Evolutionary conservation across 2,113 vertebrate genomes (phyloP).

Genomic region (Columba livia): DNA sequence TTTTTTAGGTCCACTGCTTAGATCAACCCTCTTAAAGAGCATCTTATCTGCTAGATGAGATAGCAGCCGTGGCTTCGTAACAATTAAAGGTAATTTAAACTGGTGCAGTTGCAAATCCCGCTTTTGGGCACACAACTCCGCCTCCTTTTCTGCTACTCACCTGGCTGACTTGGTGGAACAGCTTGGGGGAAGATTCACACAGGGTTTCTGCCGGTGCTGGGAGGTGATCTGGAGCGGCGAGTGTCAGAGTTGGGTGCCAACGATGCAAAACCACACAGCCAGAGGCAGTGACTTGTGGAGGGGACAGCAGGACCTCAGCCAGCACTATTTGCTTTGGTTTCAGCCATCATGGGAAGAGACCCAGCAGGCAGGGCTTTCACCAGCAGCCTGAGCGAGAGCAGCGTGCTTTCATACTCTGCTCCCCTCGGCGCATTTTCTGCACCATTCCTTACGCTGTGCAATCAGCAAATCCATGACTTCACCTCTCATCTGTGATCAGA

Average conservation of each 20-base stretch:
- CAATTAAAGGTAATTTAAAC: neutral
- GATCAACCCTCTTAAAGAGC: neutral
- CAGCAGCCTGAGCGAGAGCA: neutral
- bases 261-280: neutral
- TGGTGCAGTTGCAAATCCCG: neutral
- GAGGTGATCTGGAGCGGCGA: neutral
- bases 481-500: neutral
- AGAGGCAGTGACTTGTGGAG: neutral
- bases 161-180: neutral
- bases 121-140: neutral
- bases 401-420: neutral
- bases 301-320: neutral
- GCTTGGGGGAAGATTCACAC: neutral
- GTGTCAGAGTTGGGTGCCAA: accelerated
- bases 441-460: neutral
- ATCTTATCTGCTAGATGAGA: neutral
- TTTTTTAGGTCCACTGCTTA: neutral
- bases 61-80: neutral
- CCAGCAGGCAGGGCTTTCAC: neutral
- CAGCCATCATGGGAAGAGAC: neutral
- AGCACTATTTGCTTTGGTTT: neutral
- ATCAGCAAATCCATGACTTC: neutral
- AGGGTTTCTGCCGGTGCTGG: neutral
- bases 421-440: neutral
- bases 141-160: neutral